phyloP scores from a whole-genome alignment of 2,888 invertebrate genomes.

The Rhaphigaster nebulosa region DNA sequence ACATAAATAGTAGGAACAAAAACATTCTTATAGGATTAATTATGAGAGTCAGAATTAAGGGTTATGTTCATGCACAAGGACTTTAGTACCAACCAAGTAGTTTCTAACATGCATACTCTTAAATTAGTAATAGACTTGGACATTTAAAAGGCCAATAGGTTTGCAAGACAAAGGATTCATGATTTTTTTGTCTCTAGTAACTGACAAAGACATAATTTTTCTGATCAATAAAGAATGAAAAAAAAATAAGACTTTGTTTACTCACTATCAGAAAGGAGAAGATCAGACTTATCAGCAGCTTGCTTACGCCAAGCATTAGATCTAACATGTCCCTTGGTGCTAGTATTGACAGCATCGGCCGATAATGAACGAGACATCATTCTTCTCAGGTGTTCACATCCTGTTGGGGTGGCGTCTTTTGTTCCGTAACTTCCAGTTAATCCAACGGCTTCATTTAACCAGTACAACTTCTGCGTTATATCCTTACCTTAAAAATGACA shows the following conservation, averaged over 20 bases:
- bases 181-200: too few species aligned
- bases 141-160: too few species aligned
- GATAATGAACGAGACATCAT: conserved; percentile 78
- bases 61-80: too few species aligned
- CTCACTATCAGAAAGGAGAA: conserved; percentile 70
- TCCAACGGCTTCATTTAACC: conserved; percentile 81
- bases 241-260: conserved; percentile 56
- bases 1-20: too few species aligned
- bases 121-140: too few species aligned
- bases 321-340: conserved; percentile 80
- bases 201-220: too few species aligned
- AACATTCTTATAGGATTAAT: too few species aligned
- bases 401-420: conserved; percentile 68
- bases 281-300: conserved; percentile 68
- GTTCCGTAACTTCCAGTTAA: conserved; percentile 69
- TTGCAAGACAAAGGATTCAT: too few species aligned
- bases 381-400: conserved; percentile 68
- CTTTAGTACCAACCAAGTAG: too few species aligned
- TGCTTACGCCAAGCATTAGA: conserved; percentile 76
- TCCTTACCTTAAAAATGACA: conserved; percentile 75
- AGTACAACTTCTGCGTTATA: conserved; percentile 87
- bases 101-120: too few species aligned
- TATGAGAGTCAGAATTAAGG: too few species aligned
- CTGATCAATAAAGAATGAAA: too few species aligned
- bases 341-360: conserved; percentile 84